Conservation (phyloP, 2,888 invertebrate genomes). For the Acanthosepion pharaonis region DNA sequence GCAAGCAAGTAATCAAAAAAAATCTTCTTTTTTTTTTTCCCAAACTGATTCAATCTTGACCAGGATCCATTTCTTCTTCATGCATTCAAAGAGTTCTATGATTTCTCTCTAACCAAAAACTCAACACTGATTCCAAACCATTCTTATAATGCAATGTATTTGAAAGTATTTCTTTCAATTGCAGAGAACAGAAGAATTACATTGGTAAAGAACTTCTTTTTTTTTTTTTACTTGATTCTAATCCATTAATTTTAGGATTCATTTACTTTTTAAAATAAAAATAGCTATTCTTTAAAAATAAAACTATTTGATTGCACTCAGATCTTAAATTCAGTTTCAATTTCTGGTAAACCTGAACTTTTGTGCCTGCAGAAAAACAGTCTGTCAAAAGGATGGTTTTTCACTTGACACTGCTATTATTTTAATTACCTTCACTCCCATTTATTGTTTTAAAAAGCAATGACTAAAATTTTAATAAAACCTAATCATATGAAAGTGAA, state of each 20-base stretch:
- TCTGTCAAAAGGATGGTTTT: too few relatives aligned
- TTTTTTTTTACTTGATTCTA: not conserved
- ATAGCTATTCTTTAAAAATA: not conserved
- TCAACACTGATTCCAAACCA: not conserved
- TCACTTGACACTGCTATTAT: too few relatives aligned
- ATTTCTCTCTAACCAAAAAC: slow-evolving; percentile 1
- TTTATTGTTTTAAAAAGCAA: too few relatives aligned
- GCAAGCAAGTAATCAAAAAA: not conserved
- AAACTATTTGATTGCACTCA: not conserved
- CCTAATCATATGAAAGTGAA: too few relatives aligned
- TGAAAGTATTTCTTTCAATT: not conserved
- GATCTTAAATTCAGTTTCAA: not conserved
- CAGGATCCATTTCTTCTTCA: slow-evolving; percentile 33
- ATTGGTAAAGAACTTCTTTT: not conserved
- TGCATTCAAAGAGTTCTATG: slow-evolving; percentile 14
- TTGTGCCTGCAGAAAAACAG: too few relatives aligned
- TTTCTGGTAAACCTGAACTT: not conserved
- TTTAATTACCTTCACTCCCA: too few relatives aligned
- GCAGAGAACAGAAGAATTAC: not conserved
- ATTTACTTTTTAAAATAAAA: not conserved
- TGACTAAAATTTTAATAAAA: too few relatives aligned
- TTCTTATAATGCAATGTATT: slow-evolving; percentile 6
- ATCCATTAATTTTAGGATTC: not conserved
- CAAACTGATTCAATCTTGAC: slow-evolving; percentile 8
- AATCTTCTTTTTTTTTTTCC: not conserved